These are phyloP conservation scores for Neodontobutis hainanensis DNA, from an alignment of 2,113 vertebrate species.

Conservation along the genomic window DNA sequence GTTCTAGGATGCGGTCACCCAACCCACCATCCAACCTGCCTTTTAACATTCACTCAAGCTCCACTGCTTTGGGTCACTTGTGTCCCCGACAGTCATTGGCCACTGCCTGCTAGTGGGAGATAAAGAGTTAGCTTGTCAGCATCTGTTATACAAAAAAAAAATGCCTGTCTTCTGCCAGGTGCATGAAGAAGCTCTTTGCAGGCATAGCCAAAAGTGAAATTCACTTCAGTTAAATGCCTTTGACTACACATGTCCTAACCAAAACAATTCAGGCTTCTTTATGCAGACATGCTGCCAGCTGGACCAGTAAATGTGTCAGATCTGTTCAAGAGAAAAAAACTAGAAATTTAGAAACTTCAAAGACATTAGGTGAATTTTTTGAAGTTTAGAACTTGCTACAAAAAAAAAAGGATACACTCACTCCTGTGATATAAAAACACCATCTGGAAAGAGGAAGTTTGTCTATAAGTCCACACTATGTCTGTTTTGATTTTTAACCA, in stretches of 20 bases:
- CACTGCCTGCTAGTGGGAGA: slow-evolving; percentile 29
- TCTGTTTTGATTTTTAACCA: neutral
- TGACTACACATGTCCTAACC: slow-evolving; percentile 26
- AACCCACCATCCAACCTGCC: slow-evolving; percentile 2
- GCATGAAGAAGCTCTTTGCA: neutral
- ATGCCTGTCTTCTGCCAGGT: neutral
- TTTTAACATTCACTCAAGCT: slow-evolving; percentile 23
- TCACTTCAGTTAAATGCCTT: neutral
- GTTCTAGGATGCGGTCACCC: slow-evolving; percentile 6
- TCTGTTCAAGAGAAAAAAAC: slow-evolving; percentile 9
- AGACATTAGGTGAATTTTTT: neutral
- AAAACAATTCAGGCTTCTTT: slow-evolving; percentile 11
- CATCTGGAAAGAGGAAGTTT: neutral
- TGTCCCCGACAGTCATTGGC: slow-evolving; percentile 4
- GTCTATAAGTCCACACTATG: neutral
- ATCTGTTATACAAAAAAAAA: neutral
- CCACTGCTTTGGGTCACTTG: slow-evolving; percentile 5
- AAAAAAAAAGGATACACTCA: too few species aligned
- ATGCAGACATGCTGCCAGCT: slow-evolving; percentile 1
- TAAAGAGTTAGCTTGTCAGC: slow-evolving; percentile 28
- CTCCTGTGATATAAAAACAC: neutral
- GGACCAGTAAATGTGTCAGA: slow-evolving; percentile 14
- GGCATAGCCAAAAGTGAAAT: neutral
- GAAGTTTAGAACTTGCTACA: slow-evolving; percentile 1
- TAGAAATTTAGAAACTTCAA: slow-evolving; percentile 2